Conservation (phyloP, 2,797 vertebrate species). For the Onychomys leucogaster region DNA sequence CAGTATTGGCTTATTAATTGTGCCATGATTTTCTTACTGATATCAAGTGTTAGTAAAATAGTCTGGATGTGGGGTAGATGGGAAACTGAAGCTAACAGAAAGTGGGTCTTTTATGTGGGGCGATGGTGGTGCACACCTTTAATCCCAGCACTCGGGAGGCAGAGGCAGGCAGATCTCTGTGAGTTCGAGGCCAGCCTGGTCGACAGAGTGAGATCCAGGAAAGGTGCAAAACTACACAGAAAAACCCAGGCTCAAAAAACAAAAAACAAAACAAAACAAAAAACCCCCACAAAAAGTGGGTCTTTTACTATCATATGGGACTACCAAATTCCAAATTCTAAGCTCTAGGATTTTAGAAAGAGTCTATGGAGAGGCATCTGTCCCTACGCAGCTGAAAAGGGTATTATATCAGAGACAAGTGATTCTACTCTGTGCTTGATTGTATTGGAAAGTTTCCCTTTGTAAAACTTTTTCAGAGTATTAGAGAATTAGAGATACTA, state of each 20-base stretch:
- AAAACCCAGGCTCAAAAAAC: too few species aligned
- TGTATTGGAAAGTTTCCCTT: not conserved
- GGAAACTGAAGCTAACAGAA: not conserved
- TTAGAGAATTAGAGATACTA: not conserved
- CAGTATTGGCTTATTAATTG: not conserved
- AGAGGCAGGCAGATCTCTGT: too few species aligned
- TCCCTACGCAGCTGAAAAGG: not conserved
- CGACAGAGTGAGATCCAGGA: too few species aligned
- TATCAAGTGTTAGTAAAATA: not conserved
- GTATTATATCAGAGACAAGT: not conserved
- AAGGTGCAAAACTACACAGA: too few species aligned
- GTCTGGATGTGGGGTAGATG: not conserved
- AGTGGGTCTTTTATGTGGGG: not conserved
- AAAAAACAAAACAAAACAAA: too few species aligned
- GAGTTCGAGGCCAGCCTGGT: too few species aligned
- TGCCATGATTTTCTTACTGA: not conserved
- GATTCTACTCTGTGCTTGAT: not conserved
- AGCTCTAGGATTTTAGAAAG: not conserved
- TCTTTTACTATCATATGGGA: not conserved
- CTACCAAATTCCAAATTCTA: conserved; percentile 41
- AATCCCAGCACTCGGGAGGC: too few species aligned
- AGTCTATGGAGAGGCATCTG: not conserved
- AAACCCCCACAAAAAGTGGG: not conserved
- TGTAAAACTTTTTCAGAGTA: not conserved
- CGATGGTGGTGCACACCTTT: too few species aligned